Conservation (phyloP, 2,888 invertebrate species). For the Amphipyra berbera region DNA sequence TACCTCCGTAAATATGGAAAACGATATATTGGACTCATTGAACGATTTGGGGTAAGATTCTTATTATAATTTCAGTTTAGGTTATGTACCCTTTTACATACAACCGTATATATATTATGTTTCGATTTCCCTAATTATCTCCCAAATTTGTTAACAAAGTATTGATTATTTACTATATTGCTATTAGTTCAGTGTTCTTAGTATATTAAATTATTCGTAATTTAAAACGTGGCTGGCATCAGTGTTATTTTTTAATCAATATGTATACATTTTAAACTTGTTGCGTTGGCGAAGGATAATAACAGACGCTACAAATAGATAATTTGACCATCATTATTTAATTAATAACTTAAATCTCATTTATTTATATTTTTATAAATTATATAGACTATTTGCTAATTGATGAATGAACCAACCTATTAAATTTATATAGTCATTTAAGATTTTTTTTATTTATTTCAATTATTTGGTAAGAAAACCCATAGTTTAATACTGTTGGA, state of each 20-base stretch:
- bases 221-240: neutral
- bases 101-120: too few relatives aligned
- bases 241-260: conserved; percentile 22
- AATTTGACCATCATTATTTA: neutral
- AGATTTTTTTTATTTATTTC: too few relatives aligned
- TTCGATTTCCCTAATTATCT: too few relatives aligned
- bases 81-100: conserved; percentile 35
- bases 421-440: too few relatives aligned
- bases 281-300: conserved; percentile 38
- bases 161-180: neutral
- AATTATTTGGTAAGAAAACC: too few relatives aligned
- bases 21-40: conserved; percentile 90
- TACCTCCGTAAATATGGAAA: conserved; percentile 83
- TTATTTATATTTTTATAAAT: too few relatives aligned
- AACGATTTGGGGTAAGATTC: conserved; percentile 90
- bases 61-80: conserved; percentile 51
- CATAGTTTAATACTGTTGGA: too few relatives aligned
- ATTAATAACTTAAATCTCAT: neutral
- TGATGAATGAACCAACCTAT: too few relatives aligned
- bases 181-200: neutral
- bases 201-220: neutral
- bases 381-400: too few relatives aligned
- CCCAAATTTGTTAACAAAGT: neutral
- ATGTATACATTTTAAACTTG: conserved; percentile 26
- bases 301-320: neutral